Percentiles rank a stretch among this genome's conserved stretches.
Evolutionary conservation across 2,113 vertebrate species (phyloP).

Genomic region (Paraplagusia blochii): DNA sequence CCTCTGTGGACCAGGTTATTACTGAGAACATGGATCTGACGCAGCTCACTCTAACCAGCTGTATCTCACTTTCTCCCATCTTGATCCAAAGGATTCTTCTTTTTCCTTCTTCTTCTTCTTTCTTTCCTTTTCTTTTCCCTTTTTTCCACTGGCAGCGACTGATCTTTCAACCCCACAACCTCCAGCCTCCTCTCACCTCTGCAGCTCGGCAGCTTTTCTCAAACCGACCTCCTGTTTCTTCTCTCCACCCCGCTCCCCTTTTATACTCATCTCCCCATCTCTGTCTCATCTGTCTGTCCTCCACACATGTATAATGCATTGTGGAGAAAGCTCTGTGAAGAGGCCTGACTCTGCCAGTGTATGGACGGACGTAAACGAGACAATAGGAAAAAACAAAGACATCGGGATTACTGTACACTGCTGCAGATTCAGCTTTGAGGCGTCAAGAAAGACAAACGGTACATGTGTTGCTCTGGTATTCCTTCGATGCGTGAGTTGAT

Average conservation of each 20-base stretch:
- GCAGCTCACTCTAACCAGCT: slow-evolving; percentile 33
- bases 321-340: slow-evolving; percentile 47
- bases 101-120: not conserved
- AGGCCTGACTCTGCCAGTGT: slow-evolving; percentile 68
- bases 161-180: slow-evolving; percentile 5
- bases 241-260: slow-evolving; percentile 8
- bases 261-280: slow-evolving; percentile 34
- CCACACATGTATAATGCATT: slow-evolving; percentile 75
- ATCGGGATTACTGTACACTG: not conserved
- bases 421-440: not conserved
- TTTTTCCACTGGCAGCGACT: slow-evolving; percentile 14
- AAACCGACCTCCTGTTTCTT: slow-evolving; percentile 20
- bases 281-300: slow-evolving; percentile 55
- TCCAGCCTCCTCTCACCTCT: slow-evolving; percentile 11
- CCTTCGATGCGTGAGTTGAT: not conserved
- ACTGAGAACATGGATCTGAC: slow-evolving; percentile 39
- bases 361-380: slow-evolving; percentile 59
- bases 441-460: slow-evolving; percentile 14
- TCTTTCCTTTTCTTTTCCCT: not conserved
- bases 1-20: slow-evolving; percentile 55
- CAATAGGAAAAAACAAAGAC: not conserved
- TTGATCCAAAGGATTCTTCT: slow-evolving; percentile 3
- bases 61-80: slow-evolving; percentile 1
- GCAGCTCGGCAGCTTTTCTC: slow-evolving; percentile 31
- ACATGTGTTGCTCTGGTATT: not conserved